Percentiles rank a stretch among this genome's conserved stretches.
These are phyloP conservation scores for Mirza zaza DNA, from an alignment of 2,113 vertebrate genomes.

Conservation along the genomic window DNA sequence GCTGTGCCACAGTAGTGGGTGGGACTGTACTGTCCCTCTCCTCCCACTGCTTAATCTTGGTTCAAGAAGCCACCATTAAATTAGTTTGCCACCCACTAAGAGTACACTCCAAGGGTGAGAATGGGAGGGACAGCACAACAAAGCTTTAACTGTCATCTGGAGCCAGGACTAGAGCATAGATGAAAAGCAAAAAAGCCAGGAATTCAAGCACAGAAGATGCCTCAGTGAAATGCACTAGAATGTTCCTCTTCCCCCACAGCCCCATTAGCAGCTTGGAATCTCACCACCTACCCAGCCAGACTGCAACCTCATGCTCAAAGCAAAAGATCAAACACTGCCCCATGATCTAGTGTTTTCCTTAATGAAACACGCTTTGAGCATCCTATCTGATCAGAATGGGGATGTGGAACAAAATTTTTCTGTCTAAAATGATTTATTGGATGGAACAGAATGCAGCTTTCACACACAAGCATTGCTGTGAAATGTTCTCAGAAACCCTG, in stretches of 20 bases:
- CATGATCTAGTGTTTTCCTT: neutral
- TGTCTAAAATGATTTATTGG: neutral
- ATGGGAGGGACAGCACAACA: neutral
- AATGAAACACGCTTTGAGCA: neutral
- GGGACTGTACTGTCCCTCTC: neutral
- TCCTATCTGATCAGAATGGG: neutral
- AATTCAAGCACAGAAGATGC: neutral
- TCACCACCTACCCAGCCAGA: neutral
- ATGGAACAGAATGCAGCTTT: neutral
- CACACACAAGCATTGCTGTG: neutral
- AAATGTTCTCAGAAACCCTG: neutral
- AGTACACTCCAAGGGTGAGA: neutral
- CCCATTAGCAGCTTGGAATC: neutral
- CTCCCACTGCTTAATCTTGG: neutral
- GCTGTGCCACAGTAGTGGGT: neutral
- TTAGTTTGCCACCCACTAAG: neutral
- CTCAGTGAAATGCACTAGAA: neutral
- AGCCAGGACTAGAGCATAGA: neutral
- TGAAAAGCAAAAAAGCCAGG: neutral
- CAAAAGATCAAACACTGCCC: neutral
- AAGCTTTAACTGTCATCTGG: neutral
- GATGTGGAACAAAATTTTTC: neutral
- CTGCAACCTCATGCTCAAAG: neutral
- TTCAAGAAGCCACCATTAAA: neutral
- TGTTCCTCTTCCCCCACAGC: too few relatives aligned